Base-by-base conservation (phyloP, 2,113 vertebrate species). In the Sander lucioperca region DNA sequence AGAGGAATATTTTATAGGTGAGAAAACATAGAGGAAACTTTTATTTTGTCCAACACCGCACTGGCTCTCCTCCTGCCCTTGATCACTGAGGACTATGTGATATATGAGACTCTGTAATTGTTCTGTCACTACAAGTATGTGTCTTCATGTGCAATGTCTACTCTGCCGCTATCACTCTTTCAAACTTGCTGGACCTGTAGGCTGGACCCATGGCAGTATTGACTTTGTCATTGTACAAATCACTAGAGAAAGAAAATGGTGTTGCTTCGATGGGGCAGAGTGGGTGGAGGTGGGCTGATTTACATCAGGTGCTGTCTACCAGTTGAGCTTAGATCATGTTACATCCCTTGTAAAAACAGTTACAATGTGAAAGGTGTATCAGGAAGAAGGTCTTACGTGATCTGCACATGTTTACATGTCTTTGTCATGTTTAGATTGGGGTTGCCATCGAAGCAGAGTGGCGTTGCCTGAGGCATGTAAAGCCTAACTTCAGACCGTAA, bases 121-220 rank as follows among this genome's bases (percentile, higher is more conserved):
- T 68, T 87, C 89, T 91, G 92, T 92, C 91, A 89, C 84, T 86
- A 59, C 68, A 80, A 82, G 71, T 82, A 70, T 86, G 89, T 82
- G 77, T 84, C 86, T 89, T 84, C 56, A 73, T 82, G 83, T 62
- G 23, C 33, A 47, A 58, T 67, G 64, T 68, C 62, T 48, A 64
- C 71, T 67, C 45, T 62, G 45, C 36, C 47, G 62, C 75, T 57
- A 56, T 91, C 59, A 53, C 78, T 89, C 80, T 86, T 77, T 72
- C 47, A 80, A 83, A 88, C 74, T 39, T 59, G 39, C 74, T 70
- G 25, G 8, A 66, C 64, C 64, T 69, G 73, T 64, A 56, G 64
- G 57, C 75, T 33, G 80, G 33, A 80, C 21, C 51, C 47, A 12
- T 47, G 70, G 61, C 63, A 11, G 48, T 84, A 83, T 86, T 48